Evolutionary conservation across 2,888 invertebrate species (phyloP).

Genomic region (Corbicula japonica): DNA sequence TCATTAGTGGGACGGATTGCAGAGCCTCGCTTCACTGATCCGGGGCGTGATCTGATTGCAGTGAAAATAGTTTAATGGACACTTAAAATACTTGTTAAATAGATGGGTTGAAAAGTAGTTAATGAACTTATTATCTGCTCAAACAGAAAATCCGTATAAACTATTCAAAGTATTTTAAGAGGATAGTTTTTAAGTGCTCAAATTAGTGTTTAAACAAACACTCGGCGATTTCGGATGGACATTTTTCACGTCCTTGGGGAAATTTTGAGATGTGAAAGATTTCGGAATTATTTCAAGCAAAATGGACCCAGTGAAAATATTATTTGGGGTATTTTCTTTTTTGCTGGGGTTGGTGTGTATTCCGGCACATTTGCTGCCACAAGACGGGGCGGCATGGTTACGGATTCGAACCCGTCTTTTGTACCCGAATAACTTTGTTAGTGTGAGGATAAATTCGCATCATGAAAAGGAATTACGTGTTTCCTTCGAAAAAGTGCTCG

Average conservation of each 20-base stretch:
- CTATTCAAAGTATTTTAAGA: slow-evolving; percentile 6
- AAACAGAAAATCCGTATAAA: slow-evolving; percentile 8
- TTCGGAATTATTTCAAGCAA: neutral
- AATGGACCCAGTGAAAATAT: slow-evolving; percentile 41
- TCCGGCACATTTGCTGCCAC: neutral
- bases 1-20: slow-evolving; percentile 9
- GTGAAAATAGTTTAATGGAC: slow-evolving; percentile 17
- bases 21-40: slow-evolving; percentile 7
- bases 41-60: neutral
- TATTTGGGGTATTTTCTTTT: slow-evolving; percentile 21
- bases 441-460: slow-evolving; percentile 58
- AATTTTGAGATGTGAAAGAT: neutral
- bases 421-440: slow-evolving; percentile 65
- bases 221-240: slow-evolving; percentile 12
- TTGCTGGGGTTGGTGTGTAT: slow-evolving; percentile 14
- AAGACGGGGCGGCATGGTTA: slow-evolving; percentile 19
- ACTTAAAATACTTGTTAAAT: slow-evolving; percentile 13
- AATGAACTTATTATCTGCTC: slow-evolving; percentile 17
- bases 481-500: slow-evolving; percentile 66
- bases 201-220: slow-evolving; percentile 2
- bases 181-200: slow-evolving; percentile 12
- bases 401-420: slow-evolving; percentile 56
- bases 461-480: slow-evolving; percentile 72
- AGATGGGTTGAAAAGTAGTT: slow-evolving; percentile 8
- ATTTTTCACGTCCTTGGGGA: neutral